Conservation (phyloP, 2,797 vertebrate species). For the Alauda arvensis region DNA sequence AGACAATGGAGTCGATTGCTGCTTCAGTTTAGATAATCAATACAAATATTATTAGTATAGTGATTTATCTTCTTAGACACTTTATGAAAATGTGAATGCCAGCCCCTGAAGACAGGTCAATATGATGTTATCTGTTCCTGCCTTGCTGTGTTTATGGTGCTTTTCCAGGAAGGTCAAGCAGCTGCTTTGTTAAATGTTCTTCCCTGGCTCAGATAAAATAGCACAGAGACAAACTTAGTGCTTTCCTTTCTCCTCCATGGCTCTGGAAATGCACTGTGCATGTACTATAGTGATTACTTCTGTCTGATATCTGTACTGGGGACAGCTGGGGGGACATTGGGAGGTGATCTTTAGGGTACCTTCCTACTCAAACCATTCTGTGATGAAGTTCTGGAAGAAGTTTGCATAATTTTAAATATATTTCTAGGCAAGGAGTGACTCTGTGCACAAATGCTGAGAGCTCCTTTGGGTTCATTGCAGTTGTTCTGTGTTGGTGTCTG, state of each 20-base stretch:
- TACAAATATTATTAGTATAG: slow-evolving; percentile 76
- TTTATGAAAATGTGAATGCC: slow-evolving; percentile 50
- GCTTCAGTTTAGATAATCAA: slow-evolving; percentile 76
- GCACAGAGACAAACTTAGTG: background rate
- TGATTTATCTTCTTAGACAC: slow-evolving; percentile 69
- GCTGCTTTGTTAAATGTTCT: slow-evolving; percentile 23
- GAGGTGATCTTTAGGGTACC: background rate
- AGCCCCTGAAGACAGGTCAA: slow-evolving; percentile 45
- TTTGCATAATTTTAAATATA: background rate
- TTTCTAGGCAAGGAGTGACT: background rate
- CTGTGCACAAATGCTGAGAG: background rate
- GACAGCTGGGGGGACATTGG: background rate
- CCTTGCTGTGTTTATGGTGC: background rate
- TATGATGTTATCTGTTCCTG: slow-evolving; percentile 38
- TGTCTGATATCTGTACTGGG: background rate
- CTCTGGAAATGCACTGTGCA: rapidly evolving
- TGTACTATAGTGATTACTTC: background rate
- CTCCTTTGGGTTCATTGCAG: background rate
- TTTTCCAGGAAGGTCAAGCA: background rate
- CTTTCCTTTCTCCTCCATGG: background rate
- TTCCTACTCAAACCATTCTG: background rate
- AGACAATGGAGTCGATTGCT: slow-evolving; percentile 71
- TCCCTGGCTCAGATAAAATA: slow-evolving; percentile 2
- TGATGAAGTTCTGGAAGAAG: background rate
- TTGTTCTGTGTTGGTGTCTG: background rate